A percentile compares a stretch with the other conserved stretches of the same genome.
These are phyloP conservation scores for Rachycentron canadum DNA, from an alignment of 2,797 vertebrate genomes.

Conservation along the genomic window DNA sequence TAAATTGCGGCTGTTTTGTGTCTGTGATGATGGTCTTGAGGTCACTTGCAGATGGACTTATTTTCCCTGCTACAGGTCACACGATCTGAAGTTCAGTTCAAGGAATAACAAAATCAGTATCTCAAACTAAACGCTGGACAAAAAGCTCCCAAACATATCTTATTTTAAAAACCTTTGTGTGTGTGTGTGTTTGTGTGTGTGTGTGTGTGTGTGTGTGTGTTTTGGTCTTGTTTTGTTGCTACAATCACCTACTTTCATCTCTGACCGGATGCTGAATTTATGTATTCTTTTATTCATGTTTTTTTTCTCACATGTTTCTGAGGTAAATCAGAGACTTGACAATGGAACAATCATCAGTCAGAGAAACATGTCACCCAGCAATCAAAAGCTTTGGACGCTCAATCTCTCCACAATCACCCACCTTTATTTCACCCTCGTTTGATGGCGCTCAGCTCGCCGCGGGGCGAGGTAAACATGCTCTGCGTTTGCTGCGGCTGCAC, in stretches of 20 bases:
- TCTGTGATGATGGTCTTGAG: no score
- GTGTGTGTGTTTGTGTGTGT: neutral
- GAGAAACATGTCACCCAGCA: slow-evolving; percentile 28
- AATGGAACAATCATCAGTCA: slow-evolving; percentile 60
- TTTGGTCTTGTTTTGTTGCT: neutral
- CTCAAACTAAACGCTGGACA: no score
- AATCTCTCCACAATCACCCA: slow-evolving; percentile 46
- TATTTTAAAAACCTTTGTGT: neutral
- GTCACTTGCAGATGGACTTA: no score
- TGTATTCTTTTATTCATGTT: no score
- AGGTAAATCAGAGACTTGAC: slow-evolving; percentile 37
- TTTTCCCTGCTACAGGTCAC: no score
- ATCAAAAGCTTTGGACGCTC: slow-evolving; percentile 45
- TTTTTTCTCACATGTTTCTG: neutral
- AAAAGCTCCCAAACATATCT: no score
- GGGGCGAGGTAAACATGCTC: neutral
- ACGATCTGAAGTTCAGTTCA: no score
- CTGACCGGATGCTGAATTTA: neutral
- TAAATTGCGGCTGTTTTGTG: no score
- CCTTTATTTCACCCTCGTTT: slow-evolving; percentile 25
- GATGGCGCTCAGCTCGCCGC: neutral
- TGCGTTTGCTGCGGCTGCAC: neutral
- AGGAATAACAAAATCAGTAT: no score
- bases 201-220: neutral
- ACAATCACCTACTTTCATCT: slow-evolving; percentile 23